phyloP scores from a whole-genome alignment of 1,140 invertebrate species.

The Scaptomyza hsui region DNA sequence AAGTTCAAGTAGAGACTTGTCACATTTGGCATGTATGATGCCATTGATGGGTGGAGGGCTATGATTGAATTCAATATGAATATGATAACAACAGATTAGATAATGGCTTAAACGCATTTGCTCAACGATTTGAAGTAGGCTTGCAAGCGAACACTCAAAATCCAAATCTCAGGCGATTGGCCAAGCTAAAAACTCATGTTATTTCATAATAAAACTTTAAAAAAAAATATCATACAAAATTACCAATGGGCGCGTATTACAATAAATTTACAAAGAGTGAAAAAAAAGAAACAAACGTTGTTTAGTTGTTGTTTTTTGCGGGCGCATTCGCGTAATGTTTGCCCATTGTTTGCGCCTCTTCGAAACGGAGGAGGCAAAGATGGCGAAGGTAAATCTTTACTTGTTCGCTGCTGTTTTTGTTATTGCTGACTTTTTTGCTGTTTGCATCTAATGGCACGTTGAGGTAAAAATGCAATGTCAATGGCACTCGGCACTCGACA shows the following conservation, averaged over 20 bases:
- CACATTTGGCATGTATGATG: conserved; percentile 40
- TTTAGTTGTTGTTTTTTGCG: conserved; percentile 39
- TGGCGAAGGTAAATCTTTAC: conserved; percentile 49
- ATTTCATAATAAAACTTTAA: conserved; percentile 78
- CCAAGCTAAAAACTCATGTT: conserved; percentile 50
- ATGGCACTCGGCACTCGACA: conserved; percentile 62
- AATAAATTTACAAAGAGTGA: conserved; percentile 65
- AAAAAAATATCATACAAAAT: conserved; percentile 67
- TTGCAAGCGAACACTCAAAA: conserved; percentile 49
- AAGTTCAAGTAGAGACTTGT: conserved; percentile 62
- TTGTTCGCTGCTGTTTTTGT: conserved; percentile 39
- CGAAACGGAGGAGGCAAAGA: conserved; percentile 32
- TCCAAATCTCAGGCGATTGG: conserved; percentile 43
- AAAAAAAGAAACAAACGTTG: conserved; percentile 23
- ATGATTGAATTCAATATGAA: conserved; percentile 54
- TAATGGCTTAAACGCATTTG: conserved; percentile 31
- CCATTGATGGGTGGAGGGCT: conserved; percentile 2
- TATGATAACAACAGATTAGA: conserved; percentile 59
- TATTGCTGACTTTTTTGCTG: conserved; percentile 47
- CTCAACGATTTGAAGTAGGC: conserved; percentile 30
- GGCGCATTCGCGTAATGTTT: conserved; percentile 69
- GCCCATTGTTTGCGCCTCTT: conserved; percentile 69
- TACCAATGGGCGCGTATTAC: conserved; percentile 78
- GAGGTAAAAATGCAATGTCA: conserved; percentile 82
- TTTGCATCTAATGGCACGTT: conserved; percentile 77